A percentile compares a stretch with the other conserved stretches of the same genome.
phyloP scores from a whole-genome alignment of 2,797 vertebrate species.

The Poecile montanus region DNA sequence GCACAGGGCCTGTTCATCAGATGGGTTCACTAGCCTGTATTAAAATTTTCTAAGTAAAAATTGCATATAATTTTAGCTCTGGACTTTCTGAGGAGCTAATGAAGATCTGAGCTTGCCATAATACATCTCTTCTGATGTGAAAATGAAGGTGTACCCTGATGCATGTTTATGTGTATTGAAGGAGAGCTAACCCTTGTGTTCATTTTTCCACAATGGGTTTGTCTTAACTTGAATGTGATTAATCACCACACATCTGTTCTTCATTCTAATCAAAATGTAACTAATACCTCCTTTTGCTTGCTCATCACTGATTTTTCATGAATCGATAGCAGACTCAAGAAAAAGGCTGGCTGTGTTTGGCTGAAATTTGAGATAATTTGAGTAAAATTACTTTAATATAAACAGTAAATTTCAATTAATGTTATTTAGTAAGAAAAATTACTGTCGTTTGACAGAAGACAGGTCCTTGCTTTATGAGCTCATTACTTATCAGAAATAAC shows the following conservation, averaged over 20 bases:
- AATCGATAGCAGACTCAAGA: constrained; percentile 31
- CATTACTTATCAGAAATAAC: background rate
- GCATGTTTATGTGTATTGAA: background rate
- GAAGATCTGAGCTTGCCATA: background rate
- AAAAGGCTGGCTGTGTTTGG: constrained; percentile 9
- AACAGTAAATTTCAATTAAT: background rate
- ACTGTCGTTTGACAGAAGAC: background rate
- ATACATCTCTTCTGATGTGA: background rate
- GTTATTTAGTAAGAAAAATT: background rate
- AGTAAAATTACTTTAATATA: background rate
- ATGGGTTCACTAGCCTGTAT: background rate
- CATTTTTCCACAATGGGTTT: background rate
- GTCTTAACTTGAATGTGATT: constrained; percentile 35
- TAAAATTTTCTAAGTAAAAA: background rate
- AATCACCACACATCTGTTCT: constrained; percentile 83
- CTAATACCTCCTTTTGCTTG: constrained; percentile 74
- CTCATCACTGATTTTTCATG: constrained; percentile 64
- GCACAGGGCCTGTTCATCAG: background rate
- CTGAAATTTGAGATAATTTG: background rate
- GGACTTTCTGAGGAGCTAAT: background rate
- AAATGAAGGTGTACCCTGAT: background rate
- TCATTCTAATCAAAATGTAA: constrained; percentile 77
- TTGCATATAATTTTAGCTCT: background rate
- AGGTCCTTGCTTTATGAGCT: background rate
- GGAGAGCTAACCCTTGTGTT: background rate